phyloP scores from a whole-genome alignment of 2,888 invertebrate species.

The Pterostichus niger region DNA sequence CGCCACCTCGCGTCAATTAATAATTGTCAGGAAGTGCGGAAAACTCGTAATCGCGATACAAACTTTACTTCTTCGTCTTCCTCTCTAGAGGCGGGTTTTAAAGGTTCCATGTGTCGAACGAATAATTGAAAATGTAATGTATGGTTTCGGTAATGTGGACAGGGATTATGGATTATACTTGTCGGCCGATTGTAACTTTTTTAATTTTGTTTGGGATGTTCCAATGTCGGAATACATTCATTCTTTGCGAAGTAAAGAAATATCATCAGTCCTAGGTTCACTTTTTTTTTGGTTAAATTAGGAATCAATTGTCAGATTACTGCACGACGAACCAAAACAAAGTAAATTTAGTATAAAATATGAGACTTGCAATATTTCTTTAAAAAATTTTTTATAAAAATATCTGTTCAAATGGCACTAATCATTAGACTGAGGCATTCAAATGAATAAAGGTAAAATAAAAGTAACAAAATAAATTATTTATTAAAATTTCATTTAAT shows the following conservation, averaged over 20 bases:
- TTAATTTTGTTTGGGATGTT: constrained; percentile 32
- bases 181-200: constrained; percentile 58
- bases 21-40: constrained; percentile 65
- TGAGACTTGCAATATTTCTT: too few species aligned
- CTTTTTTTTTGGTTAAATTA: too few species aligned
- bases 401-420: too few species aligned
- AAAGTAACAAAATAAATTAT: too few species aligned
- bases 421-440: too few species aligned
- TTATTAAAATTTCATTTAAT: too few species aligned
- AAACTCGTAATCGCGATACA: constrained; percentile 62
- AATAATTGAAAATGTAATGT: constrained; percentile 63
- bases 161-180: constrained; percentile 54
- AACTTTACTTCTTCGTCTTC: constrained; percentile 60
- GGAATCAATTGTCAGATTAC: too few species aligned
- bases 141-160: constrained; percentile 42
- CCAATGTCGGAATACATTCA: constrained; percentile 7
- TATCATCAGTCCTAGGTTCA: too few species aligned
- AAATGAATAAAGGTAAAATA: too few species aligned
- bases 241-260: background rate
- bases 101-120: constrained; percentile 45
- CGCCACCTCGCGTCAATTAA: constrained; percentile 62
- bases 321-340: too few species aligned
- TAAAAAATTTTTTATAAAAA: too few species aligned
- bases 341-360: too few species aligned
- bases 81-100: constrained; percentile 32